phyloP scores from a whole-genome alignment of 2,113 vertebrate species.

The Clinocottus analis region DNA sequence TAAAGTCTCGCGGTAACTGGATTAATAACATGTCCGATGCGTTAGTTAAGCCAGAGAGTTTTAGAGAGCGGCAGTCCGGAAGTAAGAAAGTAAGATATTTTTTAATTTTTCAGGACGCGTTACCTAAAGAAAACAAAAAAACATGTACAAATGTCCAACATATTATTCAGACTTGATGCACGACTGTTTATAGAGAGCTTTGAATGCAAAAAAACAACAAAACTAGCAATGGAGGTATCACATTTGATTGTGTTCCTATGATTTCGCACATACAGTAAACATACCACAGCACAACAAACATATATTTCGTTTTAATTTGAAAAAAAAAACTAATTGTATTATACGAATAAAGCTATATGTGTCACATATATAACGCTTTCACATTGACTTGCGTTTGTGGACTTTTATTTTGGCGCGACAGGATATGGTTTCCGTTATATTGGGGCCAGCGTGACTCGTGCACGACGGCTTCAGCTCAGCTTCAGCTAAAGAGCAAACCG shows the following conservation, averaged over 20 bases:
- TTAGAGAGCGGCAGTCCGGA: background rate
- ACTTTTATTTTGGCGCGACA: constrained; percentile 58
- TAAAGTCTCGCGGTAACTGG: constrained; percentile 36
- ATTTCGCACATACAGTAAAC: background rate
- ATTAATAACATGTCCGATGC: background rate
- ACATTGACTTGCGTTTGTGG: background rate
- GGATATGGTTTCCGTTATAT: background rate
- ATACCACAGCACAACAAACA: background rate
- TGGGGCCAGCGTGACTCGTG: background rate
- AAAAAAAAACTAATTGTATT: background rate
- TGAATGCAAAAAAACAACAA: background rate
- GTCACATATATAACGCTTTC: background rate
- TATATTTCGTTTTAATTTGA: background rate
- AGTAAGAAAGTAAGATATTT: rapidly evolving
- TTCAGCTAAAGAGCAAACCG: constrained; percentile 62
- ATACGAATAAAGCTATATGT: background rate
- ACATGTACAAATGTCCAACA: background rate
- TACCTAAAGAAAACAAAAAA: no score
- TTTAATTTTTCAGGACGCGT: background rate
- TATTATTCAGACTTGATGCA: background rate
- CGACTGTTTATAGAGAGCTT: background rate
- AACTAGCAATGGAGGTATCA: background rate
- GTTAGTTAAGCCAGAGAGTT: background rate
- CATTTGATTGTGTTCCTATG: no score
- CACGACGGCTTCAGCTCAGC: constrained; percentile 43